A percentile compares a stretch with the other conserved stretches of the same genome.
These are phyloP conservation scores for Petromus typicus DNA, from an alignment of 2,113 vertebrate genomes.

Conservation along the genomic window DNA sequence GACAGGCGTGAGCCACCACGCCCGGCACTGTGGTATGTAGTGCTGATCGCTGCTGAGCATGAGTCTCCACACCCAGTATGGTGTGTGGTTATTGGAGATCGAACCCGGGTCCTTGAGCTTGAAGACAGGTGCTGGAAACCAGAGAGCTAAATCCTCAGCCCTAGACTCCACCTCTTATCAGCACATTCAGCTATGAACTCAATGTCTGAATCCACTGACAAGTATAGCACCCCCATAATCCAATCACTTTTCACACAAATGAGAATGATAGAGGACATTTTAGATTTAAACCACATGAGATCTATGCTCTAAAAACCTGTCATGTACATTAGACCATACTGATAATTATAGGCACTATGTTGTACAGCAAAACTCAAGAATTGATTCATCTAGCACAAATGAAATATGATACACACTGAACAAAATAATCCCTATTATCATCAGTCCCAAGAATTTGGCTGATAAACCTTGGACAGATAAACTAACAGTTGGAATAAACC, in stretches of 20 bases:
- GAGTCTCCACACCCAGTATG: too few relatives aligned
- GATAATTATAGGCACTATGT: background rate
- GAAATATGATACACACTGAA: background rate
- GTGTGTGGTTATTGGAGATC: too few relatives aligned
- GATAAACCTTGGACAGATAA: background rate
- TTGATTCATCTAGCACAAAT: background rate
- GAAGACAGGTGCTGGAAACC: too few relatives aligned
- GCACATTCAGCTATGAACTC: background rate
- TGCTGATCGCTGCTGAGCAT: too few relatives aligned
- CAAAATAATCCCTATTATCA: background rate
- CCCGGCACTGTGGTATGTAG: too few relatives aligned
- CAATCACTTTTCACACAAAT: background rate
- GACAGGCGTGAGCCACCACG: too few relatives aligned
- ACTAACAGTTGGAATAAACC: too few relatives aligned
- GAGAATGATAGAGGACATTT: background rate
- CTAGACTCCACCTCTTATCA: background rate
- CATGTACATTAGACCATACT: background rate
- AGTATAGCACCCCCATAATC: background rate
- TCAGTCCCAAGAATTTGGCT: background rate
- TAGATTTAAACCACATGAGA: background rate
- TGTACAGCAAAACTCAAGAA: background rate
- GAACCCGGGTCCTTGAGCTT: too few relatives aligned
- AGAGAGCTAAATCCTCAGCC: too few relatives aligned
- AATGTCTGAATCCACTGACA: background rate
- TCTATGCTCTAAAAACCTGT: background rate